phyloP scores from a whole-genome alignment of 2,888 invertebrate genomes.

The Lycocerus yunnanus region DNA sequence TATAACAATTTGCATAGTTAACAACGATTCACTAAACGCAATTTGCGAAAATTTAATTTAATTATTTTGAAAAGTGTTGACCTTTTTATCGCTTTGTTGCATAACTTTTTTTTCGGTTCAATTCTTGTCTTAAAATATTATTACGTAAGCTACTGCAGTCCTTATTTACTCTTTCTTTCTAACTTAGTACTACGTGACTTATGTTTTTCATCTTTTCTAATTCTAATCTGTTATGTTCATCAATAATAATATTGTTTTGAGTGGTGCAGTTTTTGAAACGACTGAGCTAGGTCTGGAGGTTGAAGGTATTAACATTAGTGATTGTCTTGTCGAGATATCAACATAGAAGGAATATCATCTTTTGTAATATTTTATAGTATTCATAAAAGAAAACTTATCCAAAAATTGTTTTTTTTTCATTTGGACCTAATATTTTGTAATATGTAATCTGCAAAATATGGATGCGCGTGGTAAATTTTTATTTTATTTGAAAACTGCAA shows the following conservation, averaged over 20 bases:
- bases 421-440: too few relatives aligned
- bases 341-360: not conserved
- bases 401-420: too few relatives aligned
- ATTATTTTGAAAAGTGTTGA: not conserved
- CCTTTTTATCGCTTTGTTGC: not conserved
- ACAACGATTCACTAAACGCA: not conserved
- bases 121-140: not conserved
- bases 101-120: not conserved
- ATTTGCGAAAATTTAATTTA: not conserved
- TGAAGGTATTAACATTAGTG: not conserved
- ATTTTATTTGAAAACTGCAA: too few relatives aligned
- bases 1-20: not conserved
- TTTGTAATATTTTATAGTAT: too few relatives aligned
- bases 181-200: not conserved
- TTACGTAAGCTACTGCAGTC: not conserved
- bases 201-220: not conserved
- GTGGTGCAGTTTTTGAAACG: not conserved
- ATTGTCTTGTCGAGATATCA: not conserved
- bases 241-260: not conserved
- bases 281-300: not conserved
- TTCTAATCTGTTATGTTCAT: not conserved
- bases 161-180: not conserved
- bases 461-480: too few relatives aligned
- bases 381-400: too few relatives aligned
- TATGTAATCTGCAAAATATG: too few relatives aligned